Conservation (phyloP, 2,113 vertebrate species). For the Merops nubicus region DNA sequence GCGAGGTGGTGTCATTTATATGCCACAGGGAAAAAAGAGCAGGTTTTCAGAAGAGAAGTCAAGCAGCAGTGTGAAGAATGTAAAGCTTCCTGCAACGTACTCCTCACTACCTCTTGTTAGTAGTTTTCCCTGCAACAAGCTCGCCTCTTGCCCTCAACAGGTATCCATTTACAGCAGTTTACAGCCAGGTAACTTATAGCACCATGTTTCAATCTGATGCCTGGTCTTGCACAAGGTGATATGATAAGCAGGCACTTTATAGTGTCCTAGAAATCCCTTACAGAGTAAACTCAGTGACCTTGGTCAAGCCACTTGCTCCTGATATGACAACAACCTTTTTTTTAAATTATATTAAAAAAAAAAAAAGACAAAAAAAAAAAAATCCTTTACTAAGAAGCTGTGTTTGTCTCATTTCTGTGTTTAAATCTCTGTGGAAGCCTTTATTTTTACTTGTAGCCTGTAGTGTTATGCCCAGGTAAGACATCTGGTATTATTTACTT, state of each 20-base stretch:
- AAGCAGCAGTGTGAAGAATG: neutral
- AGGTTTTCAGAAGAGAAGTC: neutral
- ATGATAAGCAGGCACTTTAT: neutral
- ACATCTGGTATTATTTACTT: neutral
- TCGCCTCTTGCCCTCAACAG: neutral
- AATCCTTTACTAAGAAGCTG: neutral
- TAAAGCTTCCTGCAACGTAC: neutral
- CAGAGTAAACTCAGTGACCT: neutral
- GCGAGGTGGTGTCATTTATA: neutral
- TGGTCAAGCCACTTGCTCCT: neutral
- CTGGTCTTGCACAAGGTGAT: neutral
- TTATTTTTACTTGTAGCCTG: neutral
- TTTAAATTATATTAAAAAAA: neutral
- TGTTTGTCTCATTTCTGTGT: neutral
- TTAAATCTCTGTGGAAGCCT: neutral
- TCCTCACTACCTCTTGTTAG: neutral
- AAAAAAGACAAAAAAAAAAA: neutral
- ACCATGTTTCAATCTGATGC: neutral
- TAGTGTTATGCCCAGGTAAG: neutral
- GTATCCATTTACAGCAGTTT: neutral
- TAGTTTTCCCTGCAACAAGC: neutral
- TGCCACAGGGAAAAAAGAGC: neutral
- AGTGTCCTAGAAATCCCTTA: neutral
- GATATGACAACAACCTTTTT: neutral
- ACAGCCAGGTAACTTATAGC: neutral